Base-by-base conservation (phyloP, 2,797 vertebrate species). In the Scyliorhinus canicula region DNA sequence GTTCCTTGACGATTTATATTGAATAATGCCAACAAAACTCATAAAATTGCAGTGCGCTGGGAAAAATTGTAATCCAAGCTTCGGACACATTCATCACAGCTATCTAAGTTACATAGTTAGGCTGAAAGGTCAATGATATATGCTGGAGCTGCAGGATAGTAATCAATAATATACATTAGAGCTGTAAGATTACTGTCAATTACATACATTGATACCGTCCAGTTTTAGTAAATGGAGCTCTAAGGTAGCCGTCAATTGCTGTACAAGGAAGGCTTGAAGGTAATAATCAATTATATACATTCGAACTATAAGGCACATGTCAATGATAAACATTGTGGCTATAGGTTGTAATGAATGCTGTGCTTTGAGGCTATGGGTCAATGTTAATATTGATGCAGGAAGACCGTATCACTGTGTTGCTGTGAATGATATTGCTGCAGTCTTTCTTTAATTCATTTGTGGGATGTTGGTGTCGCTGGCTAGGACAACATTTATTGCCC, bases 21-120 rank as follows among this genome's bases (percentile, higher is more conserved):
- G 88, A 91, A 91, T 47, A 65, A 44, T 44, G 44, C 40, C 60
- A 91, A 91, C 26, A 65, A 65, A 44, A 65, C n/a, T 91, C 88
- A 91, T 44, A 91, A 91, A 91, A 91, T 65, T 91, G 57, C n/a
- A 65, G 60, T 91, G 88, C 60, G n/a, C 40, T 40, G 60, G 26
- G 40, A 26, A 91, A 24, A 63, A 40, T 40, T n/a, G 44, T 65
- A 91, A 26, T 63, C 28, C 88, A 91, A 91, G n/a, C 60, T 60
- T 63, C 19, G 31, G 85, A 35, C 55, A 55, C 52, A 88, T 88
- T 55, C 28, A 60, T 90, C 55, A 60, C 35, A 60, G 57, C 47
- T 86, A 86, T 52, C 84, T 63, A 90, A 16, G 55, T n/a, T 44
- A 44, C 35, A 28, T 60, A 65, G 60, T 40, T 91, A 40, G n/a